Conservation (phyloP, 2,113 vertebrate genomes). For the Symphodus melops region DNA sequence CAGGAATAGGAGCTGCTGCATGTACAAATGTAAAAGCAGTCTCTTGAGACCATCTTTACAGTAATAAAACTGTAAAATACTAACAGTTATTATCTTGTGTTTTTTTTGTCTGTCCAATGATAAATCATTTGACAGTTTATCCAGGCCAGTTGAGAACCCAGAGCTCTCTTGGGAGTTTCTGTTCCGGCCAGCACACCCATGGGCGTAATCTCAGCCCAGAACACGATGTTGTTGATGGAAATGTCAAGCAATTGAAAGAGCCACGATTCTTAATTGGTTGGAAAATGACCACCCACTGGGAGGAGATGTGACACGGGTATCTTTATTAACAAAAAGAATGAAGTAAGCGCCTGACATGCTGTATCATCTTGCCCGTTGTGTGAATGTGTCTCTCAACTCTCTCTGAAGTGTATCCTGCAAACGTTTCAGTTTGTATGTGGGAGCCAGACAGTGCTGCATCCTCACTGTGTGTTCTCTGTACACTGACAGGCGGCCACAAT, state of each 20-base stretch:
- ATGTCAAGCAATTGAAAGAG: conserved; percentile 9
- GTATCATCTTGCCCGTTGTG: neutral
- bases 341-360: neutral
- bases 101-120: conserved; percentile 26
- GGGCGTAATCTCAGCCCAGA: conserved; percentile 22
- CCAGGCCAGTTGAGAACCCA: conserved; percentile 28
- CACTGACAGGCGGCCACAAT: conserved; percentile 41
- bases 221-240: conserved; percentile 33
- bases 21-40: neutral
- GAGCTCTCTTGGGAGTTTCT: conserved; percentile 39
- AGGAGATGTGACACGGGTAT: neutral
- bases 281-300: conserved; percentile 27
- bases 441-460: neutral
- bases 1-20: no score
- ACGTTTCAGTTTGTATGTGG: conserved; percentile 5
- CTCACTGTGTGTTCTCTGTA: conserved; percentile 1
- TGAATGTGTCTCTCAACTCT: conserved; percentile 4
- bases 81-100: conserved; percentile 33
- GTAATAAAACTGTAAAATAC: conserved; percentile 16
- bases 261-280: conserved; percentile 35
- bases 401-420: neutral
- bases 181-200: conserved; percentile 17
- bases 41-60: neutral
- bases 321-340: neutral
- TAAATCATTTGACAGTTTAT: conserved; percentile 57